A percentile compares a stretch with the other conserved stretches of the same genome.
phyloP scores from a whole-genome alignment of 2,797 vertebrate species.

The Xyrichtys novacula region DNA sequence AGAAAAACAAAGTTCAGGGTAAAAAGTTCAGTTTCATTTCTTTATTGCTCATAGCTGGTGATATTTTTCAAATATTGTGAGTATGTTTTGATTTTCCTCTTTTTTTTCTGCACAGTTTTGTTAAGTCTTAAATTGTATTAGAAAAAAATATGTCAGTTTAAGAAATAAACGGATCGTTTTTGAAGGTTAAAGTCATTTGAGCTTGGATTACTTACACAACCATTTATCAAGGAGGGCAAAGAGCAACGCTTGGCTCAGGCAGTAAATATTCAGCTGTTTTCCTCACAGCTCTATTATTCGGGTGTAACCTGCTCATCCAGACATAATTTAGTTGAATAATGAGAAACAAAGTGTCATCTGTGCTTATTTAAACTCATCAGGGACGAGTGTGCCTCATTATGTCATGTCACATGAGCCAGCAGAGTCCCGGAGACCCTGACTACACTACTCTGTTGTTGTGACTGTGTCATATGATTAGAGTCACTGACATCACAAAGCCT shows the following conservation, averaged over 20 bases:
- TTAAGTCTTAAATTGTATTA: too few relatives aligned
- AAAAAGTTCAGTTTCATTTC: neutral
- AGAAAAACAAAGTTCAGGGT: neutral
- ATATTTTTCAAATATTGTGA: neutral
- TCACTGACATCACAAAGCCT: slow-evolving; percentile 19
- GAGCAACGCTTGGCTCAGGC: neutral
- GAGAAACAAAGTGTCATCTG: neutral
- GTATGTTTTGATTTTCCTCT: neutral
- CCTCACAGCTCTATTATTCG: neutral
- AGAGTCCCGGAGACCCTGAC: slow-evolving; percentile 4
- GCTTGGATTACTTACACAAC: neutral
- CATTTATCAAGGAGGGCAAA: neutral
- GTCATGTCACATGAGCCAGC: slow-evolving; percentile 31
- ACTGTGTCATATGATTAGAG: slow-evolving; percentile 38
- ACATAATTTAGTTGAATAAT: neutral
- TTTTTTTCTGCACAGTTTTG: neutral
- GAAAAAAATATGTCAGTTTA: neutral
- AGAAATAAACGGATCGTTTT: neutral
- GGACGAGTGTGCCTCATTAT: slow-evolving; percentile 22
- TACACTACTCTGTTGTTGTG: slow-evolving; percentile 43
- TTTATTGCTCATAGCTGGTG: too few relatives aligned
- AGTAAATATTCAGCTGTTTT: neutral
- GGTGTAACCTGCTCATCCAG: neutral
- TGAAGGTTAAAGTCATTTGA: neutral
- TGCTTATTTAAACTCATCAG: neutral